A percentile compares a stretch with the other conserved stretches of the same genome.
These are phyloP conservation scores for Hirundichthys speculiger DNA, from an alignment of 2,113 vertebrate genomes.

Conservation along the genomic window DNA sequence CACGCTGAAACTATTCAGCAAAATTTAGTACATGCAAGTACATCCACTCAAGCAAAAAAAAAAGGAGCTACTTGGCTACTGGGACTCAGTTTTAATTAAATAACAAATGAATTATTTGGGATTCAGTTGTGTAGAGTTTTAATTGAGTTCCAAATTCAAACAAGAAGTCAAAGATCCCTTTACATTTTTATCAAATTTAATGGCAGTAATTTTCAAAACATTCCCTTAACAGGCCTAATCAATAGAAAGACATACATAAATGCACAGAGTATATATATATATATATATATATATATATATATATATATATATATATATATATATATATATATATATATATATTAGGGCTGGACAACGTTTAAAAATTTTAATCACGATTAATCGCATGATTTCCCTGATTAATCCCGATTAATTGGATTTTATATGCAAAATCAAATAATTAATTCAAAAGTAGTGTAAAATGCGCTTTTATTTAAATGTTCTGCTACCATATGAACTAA, in stretches of 20 bases:
- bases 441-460: too few relatives aligned
- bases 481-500: too few relatives aligned
- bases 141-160: conserved; percentile 27
- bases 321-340: too few relatives aligned
- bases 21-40: conserved; percentile 9
- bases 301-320: too few relatives aligned
- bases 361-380: too few relatives aligned
- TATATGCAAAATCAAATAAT: too few relatives aligned
- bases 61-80: neutral
- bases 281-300: too few relatives aligned
- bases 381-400: too few relatives aligned
- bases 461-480: too few relatives aligned
- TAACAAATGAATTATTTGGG: conserved; percentile 2
- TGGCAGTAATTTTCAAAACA: neutral
- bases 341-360: too few relatives aligned
- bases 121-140: conserved; percentile 11
- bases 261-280: too few relatives aligned
- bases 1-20: conserved; percentile 3
- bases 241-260: conserved; percentile 5
- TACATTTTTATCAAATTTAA: neutral
- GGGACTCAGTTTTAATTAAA: conserved; percentile 16
- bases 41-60: neutral
- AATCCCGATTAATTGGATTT: too few relatives aligned
- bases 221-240: neutral
- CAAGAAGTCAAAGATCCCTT: conserved; percentile 4